phyloP scores from a whole-genome alignment of 2,797 vertebrate species.

The Holocentrus rufus region DNA sequence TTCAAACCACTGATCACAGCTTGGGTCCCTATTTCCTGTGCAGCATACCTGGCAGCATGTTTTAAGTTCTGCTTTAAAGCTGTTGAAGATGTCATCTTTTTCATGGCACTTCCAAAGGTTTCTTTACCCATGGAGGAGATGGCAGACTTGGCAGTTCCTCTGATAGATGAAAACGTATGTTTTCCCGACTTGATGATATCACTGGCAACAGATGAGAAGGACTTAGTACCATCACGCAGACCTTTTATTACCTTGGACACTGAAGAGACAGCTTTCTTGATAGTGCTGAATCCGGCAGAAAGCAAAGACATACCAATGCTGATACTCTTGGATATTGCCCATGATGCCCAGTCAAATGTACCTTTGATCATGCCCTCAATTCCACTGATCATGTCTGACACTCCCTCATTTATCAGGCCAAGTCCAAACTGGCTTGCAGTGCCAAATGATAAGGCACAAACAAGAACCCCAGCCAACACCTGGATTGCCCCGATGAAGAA shows the following conservation, averaged over 20 bases:
- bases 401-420: background rate
- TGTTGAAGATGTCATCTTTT: slow-evolving; percentile 1
- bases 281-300: background rate
- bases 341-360: background rate
- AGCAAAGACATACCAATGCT: background rate
- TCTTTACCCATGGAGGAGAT: background rate
- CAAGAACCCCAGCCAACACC: background rate
- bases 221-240: background rate
- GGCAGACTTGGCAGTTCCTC: background rate
- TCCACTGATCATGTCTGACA: slow-evolving; percentile 4
- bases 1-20: background rate
- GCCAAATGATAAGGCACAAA: slow-evolving; percentile 1
- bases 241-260: background rate
- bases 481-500: background rate
- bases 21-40: background rate
- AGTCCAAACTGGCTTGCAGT: background rate
- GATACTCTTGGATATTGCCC: slow-evolving; percentile 6
- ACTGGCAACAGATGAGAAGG: background rate
- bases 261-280: background rate
- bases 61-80: background rate
- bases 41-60: background rate
- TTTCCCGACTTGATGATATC: slow-evolving; percentile 2
- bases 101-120: background rate
- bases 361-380: background rate
- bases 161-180: background rate